Evolutionary conservation across 2,113 vertebrate species (phyloP), one percentile per base, ranked within the genome.

Genomic region (Nerophis ophidion): DNA sequence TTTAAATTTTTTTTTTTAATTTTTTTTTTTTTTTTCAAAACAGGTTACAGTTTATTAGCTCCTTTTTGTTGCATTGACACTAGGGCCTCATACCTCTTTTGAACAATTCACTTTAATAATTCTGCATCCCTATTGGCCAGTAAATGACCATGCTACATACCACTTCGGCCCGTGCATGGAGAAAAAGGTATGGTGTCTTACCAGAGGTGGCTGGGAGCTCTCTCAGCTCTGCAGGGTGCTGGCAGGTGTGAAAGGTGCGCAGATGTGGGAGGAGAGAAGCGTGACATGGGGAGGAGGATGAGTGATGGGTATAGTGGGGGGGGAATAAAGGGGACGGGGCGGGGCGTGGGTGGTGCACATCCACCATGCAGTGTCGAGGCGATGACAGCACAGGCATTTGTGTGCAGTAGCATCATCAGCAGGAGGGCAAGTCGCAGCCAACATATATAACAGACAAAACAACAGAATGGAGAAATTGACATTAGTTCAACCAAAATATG

Each of bases 211-310:
- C 60, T 64, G 72, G 85, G 48, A 74, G 79, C 63, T 87, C 83
- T 75, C 70, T 84, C 74, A 81, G 70, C 77, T 87, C 86, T 74
- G 84, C 79, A 69, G 81, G 82, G 47, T 70, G 74, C 85, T 87
- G 75, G 40, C 50, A 42, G 42, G 56, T n/a, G 60, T 6, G 63
- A 54, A 36, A 47, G 57, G 48, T 7, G 71, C 42, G 59, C 53
- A 49, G 9, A 66, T 52, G 56, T 47, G 63, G 47, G 50, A 33
- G 26, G 26, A 44, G 17, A 26, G 42, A 36, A 14, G 49, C n/a
- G 48, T 42, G 0, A 49, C 50, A 0, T 5, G 8, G 12, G 33
- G 17, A 33, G 14, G 44, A 33, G 33, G 48, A 53, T 1, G 40
- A 65, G n/a, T 60, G 50, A 64, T 42, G 34, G 19, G 19, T 51